Evolutionary conservation across 2,888 invertebrate species (phyloP), one percentile per base, ranked within the genome.

Genomic region (Schrankia costaestrigalis): DNA sequence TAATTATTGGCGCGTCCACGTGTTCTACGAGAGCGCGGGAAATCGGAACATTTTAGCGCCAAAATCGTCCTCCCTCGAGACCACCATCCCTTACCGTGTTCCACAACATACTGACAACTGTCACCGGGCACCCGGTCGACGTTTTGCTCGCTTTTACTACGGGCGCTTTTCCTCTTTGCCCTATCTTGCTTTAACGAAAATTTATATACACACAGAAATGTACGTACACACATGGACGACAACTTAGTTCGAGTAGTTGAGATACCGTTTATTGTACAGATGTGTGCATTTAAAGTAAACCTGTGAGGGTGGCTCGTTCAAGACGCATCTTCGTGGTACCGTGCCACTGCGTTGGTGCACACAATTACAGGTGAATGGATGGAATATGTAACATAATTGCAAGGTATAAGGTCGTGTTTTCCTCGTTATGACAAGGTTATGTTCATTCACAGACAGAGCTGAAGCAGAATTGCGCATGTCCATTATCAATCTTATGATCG

Each of bases 111-210:
- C 86, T 86, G 82, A 75, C 79, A 75, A 78, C 74, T 75, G 78
- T 73, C 80, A 72, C 71, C 52, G 66, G 48, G 48, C 63, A 59
- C 68, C 71, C 65, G 67, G 54, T 70, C 73, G 70, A 69, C 77
- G 74, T 73, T 80, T 77, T 63, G 66, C 74, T 62, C 75, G 77
- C 73, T 71, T 76, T 75, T 71, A 78, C 78, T 76, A 76, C 64
- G 48, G 58, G 47, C 72, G 78, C 68, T 78, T 78, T 82, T 79
- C 79, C 82, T 77, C 81, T 76, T 76, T 76, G 63, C 77, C 74
- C 78, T 77, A 78, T 80, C 78, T 80, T 76, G 71, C 79, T 79
- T 75, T 64, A 72, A 72, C 79, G 73, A 77, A 76, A 78, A 75
- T 76, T 62, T 76, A 76, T 74, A 71, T 70, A 77, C 71, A 74